Evolutionary conservation across 2,797 vertebrate genomes (phyloP).

Genomic region (Leuciscus waleckii): DNA sequence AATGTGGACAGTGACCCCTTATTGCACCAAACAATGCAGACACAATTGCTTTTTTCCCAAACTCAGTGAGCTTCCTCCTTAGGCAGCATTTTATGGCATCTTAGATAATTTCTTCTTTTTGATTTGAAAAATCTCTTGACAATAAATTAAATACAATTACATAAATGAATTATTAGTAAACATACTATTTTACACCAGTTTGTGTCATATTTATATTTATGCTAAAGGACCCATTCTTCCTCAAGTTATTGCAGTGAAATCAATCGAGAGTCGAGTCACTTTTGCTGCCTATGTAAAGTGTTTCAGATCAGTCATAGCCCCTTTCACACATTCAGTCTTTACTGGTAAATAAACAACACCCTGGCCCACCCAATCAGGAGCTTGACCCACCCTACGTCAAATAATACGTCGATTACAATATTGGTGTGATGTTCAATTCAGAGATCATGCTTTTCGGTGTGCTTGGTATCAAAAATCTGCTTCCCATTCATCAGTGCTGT

Average conservation of each 20-base stretch:
- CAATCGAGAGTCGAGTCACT: not conserved
- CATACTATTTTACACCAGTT: not conserved
- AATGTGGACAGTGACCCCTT: conserved; percentile 11
- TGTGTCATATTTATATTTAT: not conserved
- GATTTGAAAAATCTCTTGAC: not conserved
- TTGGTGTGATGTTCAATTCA: not conserved
- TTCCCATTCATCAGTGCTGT: not conserved
- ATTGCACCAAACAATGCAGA: not conserved
- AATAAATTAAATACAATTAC: not conserved
- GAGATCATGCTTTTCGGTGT: not conserved
- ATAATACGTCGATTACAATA: not conserved
- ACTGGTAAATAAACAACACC: not conserved
- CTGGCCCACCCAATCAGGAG: too few relatives aligned
- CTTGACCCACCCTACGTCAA: not conserved
- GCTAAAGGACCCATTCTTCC: not conserved
- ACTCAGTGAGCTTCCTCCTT: not conserved
- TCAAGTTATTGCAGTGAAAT: not conserved
- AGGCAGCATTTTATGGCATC: not conserved
- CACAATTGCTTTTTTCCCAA: not conserved
- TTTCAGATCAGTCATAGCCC: not conserved
- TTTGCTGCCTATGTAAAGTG: not conserved
- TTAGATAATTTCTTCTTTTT: not conserved
- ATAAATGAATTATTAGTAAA: not conserved
- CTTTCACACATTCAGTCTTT: not conserved
- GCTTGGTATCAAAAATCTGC: not conserved